These are phyloP conservation scores for Zaprionus obscuricornis DNA, from an alignment of 2,888 invertebrate species.

Conservation along the genomic window DNA sequence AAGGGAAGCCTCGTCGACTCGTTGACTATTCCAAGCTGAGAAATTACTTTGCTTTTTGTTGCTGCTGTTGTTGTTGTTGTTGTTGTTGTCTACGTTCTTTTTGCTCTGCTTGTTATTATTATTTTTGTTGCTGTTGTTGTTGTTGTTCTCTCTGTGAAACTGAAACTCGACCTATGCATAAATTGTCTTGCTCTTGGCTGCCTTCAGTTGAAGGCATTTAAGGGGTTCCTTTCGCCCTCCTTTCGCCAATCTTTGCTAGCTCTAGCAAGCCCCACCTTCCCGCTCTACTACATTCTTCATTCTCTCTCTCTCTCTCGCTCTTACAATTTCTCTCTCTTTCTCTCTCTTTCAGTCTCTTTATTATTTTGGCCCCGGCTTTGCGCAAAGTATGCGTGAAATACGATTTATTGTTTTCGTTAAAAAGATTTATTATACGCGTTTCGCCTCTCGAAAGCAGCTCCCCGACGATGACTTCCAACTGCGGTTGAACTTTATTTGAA, in stretches of 20 bases:
- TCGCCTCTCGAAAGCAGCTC: slow-evolving; percentile 26
- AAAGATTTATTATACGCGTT: slow-evolving; percentile 69
- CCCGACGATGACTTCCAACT: slow-evolving; percentile 18
- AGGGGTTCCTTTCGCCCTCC: slow-evolving; percentile 42
- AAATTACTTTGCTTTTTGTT: slow-evolving; percentile 57
- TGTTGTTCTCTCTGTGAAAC: slow-evolving; percentile 15
- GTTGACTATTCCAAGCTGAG: slow-evolving; percentile 56
- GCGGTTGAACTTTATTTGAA: slow-evolving; percentile 67
- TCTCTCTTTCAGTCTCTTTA: slow-evolving; percentile 35
- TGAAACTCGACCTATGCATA: slow-evolving; percentile 64
- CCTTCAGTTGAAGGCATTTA: slow-evolving; percentile 33
- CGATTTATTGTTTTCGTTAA: slow-evolving; percentile 76
- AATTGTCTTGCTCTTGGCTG: slow-evolving; percentile 54
- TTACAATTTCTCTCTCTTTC: slow-evolving; percentile 34
- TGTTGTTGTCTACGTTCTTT: slow-evolving; percentile 1
- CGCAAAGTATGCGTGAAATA: slow-evolving; percentile 71
- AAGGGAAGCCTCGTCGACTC: slow-evolving; percentile 54
- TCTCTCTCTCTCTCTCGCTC: slow-evolving; percentile 26
- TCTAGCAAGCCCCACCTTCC: too few species aligned
- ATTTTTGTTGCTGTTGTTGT: slow-evolving; percentile 14
- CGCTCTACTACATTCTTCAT: not conserved
- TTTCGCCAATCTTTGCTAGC: slow-evolving; percentile 8
- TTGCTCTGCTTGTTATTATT: slow-evolving; percentile 6
- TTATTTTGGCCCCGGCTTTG: slow-evolving; percentile 54
- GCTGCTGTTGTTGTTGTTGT: slow-evolving; percentile 12